Evolutionary conservation across 2,797 vertebrate species (phyloP).

Genomic region (Neosalanx taihuensis): DNA sequence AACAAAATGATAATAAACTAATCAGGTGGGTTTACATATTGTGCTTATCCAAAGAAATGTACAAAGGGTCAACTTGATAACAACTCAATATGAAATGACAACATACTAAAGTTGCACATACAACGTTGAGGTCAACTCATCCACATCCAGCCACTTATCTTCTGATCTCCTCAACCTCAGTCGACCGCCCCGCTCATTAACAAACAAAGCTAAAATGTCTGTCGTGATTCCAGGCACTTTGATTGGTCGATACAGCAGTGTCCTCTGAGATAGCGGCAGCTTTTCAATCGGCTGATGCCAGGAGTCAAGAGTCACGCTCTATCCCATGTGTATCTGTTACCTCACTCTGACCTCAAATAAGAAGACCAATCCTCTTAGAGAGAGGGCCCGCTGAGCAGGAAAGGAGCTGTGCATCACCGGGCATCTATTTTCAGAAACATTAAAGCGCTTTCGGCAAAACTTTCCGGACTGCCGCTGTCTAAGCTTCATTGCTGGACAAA

Average conservation of each 20-base stretch:
- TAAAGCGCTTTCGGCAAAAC: constrained; percentile 48
- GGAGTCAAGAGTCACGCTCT: constrained; percentile 37
- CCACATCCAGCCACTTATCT: not conserved
- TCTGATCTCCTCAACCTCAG: not conserved
- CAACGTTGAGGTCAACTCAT: not conserved
- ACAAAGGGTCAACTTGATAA: not conserved
- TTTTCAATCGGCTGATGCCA: constrained; percentile 27
- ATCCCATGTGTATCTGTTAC: constrained; percentile 47
- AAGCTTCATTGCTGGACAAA: constrained; percentile 21
- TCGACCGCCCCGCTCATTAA: not conserved
- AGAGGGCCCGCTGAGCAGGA: constrained; percentile 26
- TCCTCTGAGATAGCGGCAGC: not conserved
- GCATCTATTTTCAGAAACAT: constrained; percentile 64
- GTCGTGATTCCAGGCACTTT: not conserved
- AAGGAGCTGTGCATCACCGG: constrained; percentile 43
- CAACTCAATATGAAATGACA: not conserved
- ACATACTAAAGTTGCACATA: no score
- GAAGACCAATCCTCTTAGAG: constrained; percentile 70
- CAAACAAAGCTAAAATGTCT: not conserved
- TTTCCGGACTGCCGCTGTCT: constrained; percentile 9
- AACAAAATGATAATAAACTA: no score
- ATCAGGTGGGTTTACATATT: no score
- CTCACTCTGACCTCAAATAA: constrained; percentile 56
- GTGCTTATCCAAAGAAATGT: no score
- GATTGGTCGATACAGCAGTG: not conserved